Evolutionary conservation across 2,888 invertebrate species (phyloP), one percentile per base, ranked within the genome.

Genomic region (Cantharis lateralis): DNA sequence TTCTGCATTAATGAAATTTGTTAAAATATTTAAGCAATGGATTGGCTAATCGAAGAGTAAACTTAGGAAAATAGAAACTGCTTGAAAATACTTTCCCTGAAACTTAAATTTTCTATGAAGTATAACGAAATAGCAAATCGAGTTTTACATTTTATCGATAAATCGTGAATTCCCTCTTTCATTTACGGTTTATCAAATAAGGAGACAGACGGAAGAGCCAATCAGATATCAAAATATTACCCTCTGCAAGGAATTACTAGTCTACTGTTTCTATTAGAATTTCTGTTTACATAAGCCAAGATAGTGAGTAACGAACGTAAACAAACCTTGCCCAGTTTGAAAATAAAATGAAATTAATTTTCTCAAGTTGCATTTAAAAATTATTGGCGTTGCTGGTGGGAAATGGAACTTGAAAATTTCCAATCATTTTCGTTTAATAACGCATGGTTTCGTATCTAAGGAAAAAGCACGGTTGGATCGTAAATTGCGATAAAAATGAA

Each of bases 161-260:
- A 70, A 70, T 70, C 74, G 61, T 70, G 48, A 70, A 62, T 66
- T 66, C 64, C 24, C 71, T 66, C 75, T 48, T 32, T 68, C 71
- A 70, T 75, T 72, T 68, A 78, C 81, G 80, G 80, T 79, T 80
- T 79, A 76, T 72, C 75, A 79, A 78, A 78, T 77, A 78, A 76
- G 48, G 79, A 71, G 79, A 79, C 81, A 81, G 81, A 75, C 76
- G 80, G 70, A 74, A 70, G 78, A 71, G 78, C 80, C 80, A 81
- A 81, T 81, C 80, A 81, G 70, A 75, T 69, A 75, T 71, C 75
- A 75, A 75, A 74, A 70, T 70, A 70, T 74, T 62, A 62, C 73
- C 69, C 70, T 64, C 68, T 68, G 15, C 61, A 62, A 63, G 68
- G 69, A 73, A 73, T 73, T 73, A 73, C 73, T 68, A 62, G 18